These are phyloP conservation scores for Naso thynnoides DNA, from an alignment of 2,797 vertebrate species.

Conservation along the genomic window DNA sequence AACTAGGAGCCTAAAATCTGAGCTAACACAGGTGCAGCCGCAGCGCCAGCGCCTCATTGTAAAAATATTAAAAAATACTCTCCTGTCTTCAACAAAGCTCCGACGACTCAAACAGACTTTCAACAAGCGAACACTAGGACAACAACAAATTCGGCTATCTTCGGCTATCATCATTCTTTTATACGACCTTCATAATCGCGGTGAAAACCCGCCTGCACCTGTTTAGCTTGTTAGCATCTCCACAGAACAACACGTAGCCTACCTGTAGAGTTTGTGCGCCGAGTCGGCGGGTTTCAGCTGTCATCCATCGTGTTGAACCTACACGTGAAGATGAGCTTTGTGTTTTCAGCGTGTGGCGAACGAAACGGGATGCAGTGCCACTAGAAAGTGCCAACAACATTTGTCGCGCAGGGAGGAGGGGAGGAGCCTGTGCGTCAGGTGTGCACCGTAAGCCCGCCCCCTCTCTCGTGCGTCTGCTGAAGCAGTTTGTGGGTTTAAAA, in stretches of 20 bases:
- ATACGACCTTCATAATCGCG: background rate
- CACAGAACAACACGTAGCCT: background rate
- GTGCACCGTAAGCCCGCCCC: slow-evolving; percentile 30
- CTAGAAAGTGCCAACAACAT: background rate
- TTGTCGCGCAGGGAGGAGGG: slow-evolving; percentile 8
- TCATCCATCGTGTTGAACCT: slow-evolving; percentile 27
- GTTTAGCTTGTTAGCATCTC: slow-evolving; percentile 24
- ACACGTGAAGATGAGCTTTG: background rate
- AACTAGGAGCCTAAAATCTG: background rate
- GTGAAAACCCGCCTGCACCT: slow-evolving; percentile 46
- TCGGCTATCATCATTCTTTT: background rate
- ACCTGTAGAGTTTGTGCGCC: slow-evolving; percentile 29
- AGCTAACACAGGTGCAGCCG: background rate
- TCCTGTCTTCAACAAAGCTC: fast-evolving
- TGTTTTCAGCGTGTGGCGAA: background rate
- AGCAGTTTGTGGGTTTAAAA: background rate
- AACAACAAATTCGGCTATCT: slow-evolving; percentile 5
- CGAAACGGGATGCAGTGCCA: background rate
- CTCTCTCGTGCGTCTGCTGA: background rate
- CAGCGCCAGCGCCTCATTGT: background rate
- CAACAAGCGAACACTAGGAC: fast-evolving
- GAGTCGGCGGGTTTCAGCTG: slow-evolving; percentile 40
- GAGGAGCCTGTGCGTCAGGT: slow-evolving; percentile 60
- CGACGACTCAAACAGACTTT: fast-evolving
- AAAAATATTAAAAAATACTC: slow-evolving; percentile 9